Evolutionary conservation across 2,113 vertebrate genomes (phyloP), one percentile per base, ranked within the genome.

Genomic region (Sisor rabdophorus): DNA sequence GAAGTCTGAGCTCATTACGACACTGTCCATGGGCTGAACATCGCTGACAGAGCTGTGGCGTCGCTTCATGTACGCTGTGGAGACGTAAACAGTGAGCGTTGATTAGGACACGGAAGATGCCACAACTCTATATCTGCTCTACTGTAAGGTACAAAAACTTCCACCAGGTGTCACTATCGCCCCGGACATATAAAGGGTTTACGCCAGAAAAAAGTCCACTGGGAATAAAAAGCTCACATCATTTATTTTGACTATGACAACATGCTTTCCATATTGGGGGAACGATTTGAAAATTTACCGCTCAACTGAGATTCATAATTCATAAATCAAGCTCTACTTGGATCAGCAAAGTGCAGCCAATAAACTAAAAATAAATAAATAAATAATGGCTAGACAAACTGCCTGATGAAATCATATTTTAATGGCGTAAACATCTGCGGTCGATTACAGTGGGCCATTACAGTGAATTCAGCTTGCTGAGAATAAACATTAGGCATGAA

Each of bases 31-130:
- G 9, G 91, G 89, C 86, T 93, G 94, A 73, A 90, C 92, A 86
- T 96, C 95, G 2, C 94, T 95, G 56, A 95, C 91, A 0, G 94
- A 95, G 88, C 94, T 96, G 91, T 96, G 95, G 54, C 95, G 90
- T 50, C 95, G 89, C n/a, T 96, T 96, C 95, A 96, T 95, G 89
- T 96, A 96, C 64, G 95, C 95, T 96, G 90, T 1, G 54, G 67
- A 48, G n/a, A 48, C 11, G 56, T 2, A 4, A 40, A 55, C n/a
- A 17, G 10, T 19, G 4, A 4, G 15, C 0, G 19, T 16, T 8
- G 36, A 6, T 36, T 12, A 8, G 19, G 20, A 13, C 32, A 36
- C 32, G 3, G 6, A 36, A 36, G 32, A 36, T 6, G 32, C 32
- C 32, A 36, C 32, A n/a, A n/a, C n/a, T n/a, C n/a, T n/a, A n/a